phyloP scores from a whole-genome alignment of 2,888 invertebrate species.

The Theretra japonica region DNA sequence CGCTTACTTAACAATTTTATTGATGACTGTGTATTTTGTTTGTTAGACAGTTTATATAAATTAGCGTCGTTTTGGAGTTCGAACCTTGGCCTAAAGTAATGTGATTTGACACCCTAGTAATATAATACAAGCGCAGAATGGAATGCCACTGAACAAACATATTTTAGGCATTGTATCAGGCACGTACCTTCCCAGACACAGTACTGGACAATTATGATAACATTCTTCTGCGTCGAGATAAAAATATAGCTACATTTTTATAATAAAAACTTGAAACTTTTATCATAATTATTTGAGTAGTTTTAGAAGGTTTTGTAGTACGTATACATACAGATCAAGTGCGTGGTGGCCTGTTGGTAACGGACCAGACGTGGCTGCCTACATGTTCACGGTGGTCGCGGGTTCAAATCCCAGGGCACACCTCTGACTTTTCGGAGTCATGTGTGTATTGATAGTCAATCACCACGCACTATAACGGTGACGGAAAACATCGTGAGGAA shows the following conservation, averaged over 20 bases:
- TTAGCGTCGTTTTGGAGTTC: constrained; percentile 22
- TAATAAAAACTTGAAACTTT: not conserved
- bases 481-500: too few species aligned
- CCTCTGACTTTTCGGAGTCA: too few species aligned
- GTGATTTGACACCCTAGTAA: constrained; percentile 58
- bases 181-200: constrained; percentile 11
- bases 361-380: too few species aligned
- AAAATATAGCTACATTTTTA: not conserved
- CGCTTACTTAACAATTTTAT: constrained; percentile 16
- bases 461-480: too few species aligned
- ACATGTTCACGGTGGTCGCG: too few species aligned
- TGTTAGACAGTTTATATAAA: constrained; percentile 22
- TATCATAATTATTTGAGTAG: constrained; percentile 5
- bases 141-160: constrained; percentile 55
- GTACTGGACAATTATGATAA: constrained; percentile 37
- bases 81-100: constrained; percentile 58
- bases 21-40: constrained; percentile 20
- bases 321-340: too few species aligned
- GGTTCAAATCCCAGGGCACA: too few species aligned
- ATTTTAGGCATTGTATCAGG: constrained; percentile 42
- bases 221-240: constrained; percentile 40
- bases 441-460: too few species aligned
- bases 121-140: constrained; percentile 51
- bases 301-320: not conserved
- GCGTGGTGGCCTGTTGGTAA: too few species aligned